These are phyloP conservation scores for Mesochorus sp. DNA, from an alignment of 2,888 invertebrate genomes.

Conservation along the genomic window DNA sequence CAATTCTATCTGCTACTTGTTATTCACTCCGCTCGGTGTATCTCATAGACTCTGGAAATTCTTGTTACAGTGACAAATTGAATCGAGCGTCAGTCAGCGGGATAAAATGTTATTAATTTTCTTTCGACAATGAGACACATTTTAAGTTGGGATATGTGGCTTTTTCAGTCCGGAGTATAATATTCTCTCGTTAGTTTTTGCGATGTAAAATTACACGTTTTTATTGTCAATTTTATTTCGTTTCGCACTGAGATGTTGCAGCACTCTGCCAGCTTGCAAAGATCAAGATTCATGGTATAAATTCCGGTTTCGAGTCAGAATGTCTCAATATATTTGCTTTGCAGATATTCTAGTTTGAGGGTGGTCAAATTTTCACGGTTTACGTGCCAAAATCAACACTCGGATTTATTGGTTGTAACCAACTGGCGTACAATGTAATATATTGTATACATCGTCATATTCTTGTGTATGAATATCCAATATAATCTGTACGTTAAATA, in stretches of 20 bases:
- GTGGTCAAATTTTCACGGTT: not conserved
- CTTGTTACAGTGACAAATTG: not conserved
- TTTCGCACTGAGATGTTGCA: no score
- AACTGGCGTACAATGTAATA: not conserved
- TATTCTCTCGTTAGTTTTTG: no score
- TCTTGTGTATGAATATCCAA: not conserved
- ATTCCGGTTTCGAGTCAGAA: no score
- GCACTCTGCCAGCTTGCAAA: no score
- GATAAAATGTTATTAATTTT: not conserved
- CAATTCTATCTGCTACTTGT: not conserved
- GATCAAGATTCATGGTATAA: no score
- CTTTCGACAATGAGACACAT: not conserved
- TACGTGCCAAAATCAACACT: conserved; percentile 33
- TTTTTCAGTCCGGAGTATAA: no score
- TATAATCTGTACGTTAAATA: not conserved
- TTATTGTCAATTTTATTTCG: no score
- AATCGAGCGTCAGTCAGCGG: not conserved
- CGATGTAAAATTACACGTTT: no score
- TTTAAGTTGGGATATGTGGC: no score
- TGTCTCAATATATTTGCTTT: not conserved
- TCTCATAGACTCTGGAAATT: not conserved
- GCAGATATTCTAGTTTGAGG: not conserved
- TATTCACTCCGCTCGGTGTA: not conserved
- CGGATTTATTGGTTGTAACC: not conserved
- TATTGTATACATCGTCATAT: not conserved